Evolutionary conservation across 2,797 vertebrate species (phyloP).

Genomic region (Hirundo rustica): DNA sequence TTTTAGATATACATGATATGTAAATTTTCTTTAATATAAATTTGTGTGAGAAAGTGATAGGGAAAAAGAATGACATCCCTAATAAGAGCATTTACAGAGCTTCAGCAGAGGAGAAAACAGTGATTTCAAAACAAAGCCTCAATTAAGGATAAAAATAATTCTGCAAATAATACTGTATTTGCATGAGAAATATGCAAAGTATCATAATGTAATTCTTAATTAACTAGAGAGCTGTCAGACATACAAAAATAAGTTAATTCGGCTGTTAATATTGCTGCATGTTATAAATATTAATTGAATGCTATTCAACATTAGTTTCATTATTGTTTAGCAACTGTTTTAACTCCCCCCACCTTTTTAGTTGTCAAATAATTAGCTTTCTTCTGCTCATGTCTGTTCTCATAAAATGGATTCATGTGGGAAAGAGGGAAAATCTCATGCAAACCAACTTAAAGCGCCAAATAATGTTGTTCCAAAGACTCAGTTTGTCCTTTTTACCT

Average conservation of each 20-base stretch:
- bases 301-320: slow-evolving; percentile 63
- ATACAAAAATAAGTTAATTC: slow-evolving; percentile 67
- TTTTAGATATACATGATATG: neutral
- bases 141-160: slow-evolving; percentile 70
- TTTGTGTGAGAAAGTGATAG: neutral
- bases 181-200: slow-evolving; percentile 66
- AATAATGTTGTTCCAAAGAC: neutral
- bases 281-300: slow-evolving; percentile 70
- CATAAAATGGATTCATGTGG: neutral
- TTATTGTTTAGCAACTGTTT: slow-evolving; percentile 59
- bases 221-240: slow-evolving; percentile 71
- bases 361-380: slow-evolving; percentile 65
- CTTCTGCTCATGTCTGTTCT: slow-evolving; percentile 18
- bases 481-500: neutral
- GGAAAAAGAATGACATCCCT: neutral
- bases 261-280: slow-evolving; percentile 58
- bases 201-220: slow-evolving; percentile 62
- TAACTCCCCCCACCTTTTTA: slow-evolving; percentile 25
- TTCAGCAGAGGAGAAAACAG: slow-evolving; percentile 2
- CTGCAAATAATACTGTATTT: slow-evolving; percentile 67
- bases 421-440: neutral
- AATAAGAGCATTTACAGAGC: slow-evolving; percentile 12
- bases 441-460: neutral
- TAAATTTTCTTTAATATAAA: neutral
- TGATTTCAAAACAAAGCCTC: slow-evolving; percentile 60